Evolutionary conservation across 2,113 vertebrate genomes (phyloP).

Genomic region (Macroglossus sobrinus): DNA sequence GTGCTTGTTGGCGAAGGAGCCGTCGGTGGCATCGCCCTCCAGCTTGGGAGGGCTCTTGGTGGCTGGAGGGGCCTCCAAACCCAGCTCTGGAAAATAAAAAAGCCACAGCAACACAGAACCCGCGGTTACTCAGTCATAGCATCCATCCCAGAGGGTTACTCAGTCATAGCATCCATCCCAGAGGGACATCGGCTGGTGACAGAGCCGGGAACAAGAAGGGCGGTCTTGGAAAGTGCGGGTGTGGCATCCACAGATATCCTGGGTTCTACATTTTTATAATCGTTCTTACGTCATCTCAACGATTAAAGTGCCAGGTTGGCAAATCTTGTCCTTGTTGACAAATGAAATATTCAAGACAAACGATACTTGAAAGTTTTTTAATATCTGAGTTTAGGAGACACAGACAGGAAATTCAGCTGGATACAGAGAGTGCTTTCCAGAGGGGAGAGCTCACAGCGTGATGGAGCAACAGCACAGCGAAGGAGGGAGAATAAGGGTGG

Average conservation of each 20-base stretch:
- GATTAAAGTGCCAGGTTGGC: background rate
- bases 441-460: background rate
- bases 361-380: background rate
- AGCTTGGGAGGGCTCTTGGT: slow-evolving; percentile 75
- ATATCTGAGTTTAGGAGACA: background rate
- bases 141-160: background rate
- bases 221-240: background rate
- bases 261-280: background rate
- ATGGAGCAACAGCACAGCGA: background rate
- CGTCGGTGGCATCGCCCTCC: slow-evolving; percentile 80
- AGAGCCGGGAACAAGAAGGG: background rate
- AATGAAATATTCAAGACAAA: background rate
- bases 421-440: background rate
- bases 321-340: background rate
- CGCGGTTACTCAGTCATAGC: background rate
- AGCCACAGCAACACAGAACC: background rate
- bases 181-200: background rate
- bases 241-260: background rate
- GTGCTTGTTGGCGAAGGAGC: slow-evolving; percentile 72
- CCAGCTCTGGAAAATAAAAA: slow-evolving; percentile 62
- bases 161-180: background rate
- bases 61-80: background rate
- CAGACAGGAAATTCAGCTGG: background rate
- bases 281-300: background rate
- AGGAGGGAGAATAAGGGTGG: background rate